Conservation (phyloP, 2,888 invertebrate species). For the Tinea trinotella region DNA sequence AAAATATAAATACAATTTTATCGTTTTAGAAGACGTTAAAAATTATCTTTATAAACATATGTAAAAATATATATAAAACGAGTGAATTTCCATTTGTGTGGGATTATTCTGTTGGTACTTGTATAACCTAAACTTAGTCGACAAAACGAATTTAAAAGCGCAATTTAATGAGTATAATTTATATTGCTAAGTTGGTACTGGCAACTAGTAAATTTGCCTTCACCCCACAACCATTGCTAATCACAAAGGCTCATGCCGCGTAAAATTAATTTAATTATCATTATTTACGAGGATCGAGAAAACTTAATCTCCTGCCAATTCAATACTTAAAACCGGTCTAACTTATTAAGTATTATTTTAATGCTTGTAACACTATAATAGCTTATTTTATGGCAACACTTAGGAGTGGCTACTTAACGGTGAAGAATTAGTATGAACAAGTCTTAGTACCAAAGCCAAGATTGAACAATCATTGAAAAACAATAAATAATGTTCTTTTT, state of each 20-base stretch:
- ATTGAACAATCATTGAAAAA: not conserved
- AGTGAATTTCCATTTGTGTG: too few species aligned
- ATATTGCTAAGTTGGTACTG: constrained; percentile 3
- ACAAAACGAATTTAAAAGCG: too few species aligned
- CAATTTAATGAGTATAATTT: not conserved
- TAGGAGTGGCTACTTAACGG: constrained; percentile 25
- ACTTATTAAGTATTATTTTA: constrained; percentile 34
- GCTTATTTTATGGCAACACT: constrained; percentile 31
- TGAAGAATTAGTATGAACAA: not conserved
- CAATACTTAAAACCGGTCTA: constrained; percentile 8
- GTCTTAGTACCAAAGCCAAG: not conserved
- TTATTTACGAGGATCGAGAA: constrained; percentile 16
- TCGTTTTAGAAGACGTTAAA: too few species aligned
- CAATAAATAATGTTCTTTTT: not conserved
- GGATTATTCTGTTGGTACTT: too few species aligned
- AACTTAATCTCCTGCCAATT: constrained; percentile 16
- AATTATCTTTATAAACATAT: too few species aligned
- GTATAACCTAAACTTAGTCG: too few species aligned
- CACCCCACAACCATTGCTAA: constrained; percentile 7
- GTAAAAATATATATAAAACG: too few species aligned
- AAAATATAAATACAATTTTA: too few species aligned
- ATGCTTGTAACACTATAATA: constrained; percentile 27
- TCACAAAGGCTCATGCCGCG: constrained; percentile 15
- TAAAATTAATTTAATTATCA: constrained; percentile 37
- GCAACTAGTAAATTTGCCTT: constrained; percentile 7